Base-by-base conservation (phyloP, 2,888 invertebrate genomes). In the Buathra laborator region DNA sequence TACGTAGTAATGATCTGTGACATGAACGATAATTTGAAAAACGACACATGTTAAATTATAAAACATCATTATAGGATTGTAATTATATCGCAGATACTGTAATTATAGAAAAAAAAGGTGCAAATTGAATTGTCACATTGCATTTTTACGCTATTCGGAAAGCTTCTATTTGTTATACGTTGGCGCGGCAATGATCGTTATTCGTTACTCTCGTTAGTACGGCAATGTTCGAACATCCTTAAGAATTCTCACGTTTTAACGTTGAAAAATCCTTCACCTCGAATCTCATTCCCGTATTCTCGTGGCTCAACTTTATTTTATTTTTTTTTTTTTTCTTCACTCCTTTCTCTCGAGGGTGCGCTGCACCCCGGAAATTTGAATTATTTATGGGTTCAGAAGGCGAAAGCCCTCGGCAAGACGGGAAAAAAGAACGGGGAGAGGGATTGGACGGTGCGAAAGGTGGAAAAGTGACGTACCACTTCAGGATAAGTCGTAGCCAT, bases 351-450 rank as follows among this genome's bases (percentile, higher is more conserved):
- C 56, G 24, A 67, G 77, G 56, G 59, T 9, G 53, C 56, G 71
- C 71, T 84, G 82, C 83, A 83, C 86, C 56, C 79, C 82, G 88
- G 87, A 88, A 84, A 88, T 86, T 89, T 90, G 90, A 90, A 90
- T 90, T 90, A 89, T 89, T 90, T 89, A 90, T 90, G 80, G 87
- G 81, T 83, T 76, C 86, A 84, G 44, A 62, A 32, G 64, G 71
- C 64, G 71, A 71, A 89, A 88, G 87, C 87, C 83, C 77, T 37
- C 64, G 43, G 37, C 64, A 64, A 64, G 70, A 71, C 29, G 19
- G 12, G 19, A 67, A 24, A 56, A 12, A 12, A 83, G 79, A 85
- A 83, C 75, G 81, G 82, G 71, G 83, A 83, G 82, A 79, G 24
- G 78, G 51, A 83, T 78, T 71, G 32, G 72, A 43, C 12, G 59